Base-by-base conservation (phyloP, 2,888 invertebrate species). In the Diploptera punctata region DNA sequence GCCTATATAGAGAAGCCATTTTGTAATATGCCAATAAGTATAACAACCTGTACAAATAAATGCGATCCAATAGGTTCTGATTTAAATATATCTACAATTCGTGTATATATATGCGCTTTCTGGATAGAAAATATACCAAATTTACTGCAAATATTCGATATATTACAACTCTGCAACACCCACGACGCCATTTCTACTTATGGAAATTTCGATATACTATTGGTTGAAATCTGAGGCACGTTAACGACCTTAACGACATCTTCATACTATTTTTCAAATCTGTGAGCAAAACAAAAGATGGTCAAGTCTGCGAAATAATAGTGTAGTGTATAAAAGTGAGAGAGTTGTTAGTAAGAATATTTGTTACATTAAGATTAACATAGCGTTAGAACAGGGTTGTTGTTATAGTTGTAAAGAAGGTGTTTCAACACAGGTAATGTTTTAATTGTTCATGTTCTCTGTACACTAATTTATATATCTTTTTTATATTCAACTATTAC, bases 391-490 rank as follows among this genome's bases (percentile, higher is more conserved):
- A 38, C 90, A 89, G 90, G 90, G 90, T 78, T 90, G 90, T 82
- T 91, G 91, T 82, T 91, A 90, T 82, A 90, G 91, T 79, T 91
- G 91, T 81, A 89, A 90, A 79, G 90, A 91, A 82, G 91, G 91
- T 80, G 86, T 84, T 75, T 87, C 89, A 77, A 86, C 89, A 73
- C 90, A 91, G 89, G 91, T 91, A 86, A 79, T 77, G 74, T 78
- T 75, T 21, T 16, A 21, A 49, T 19, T 49, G 10, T 49, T 49
- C 10, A 5, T 52, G 24, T 24, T 21, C 19, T 24, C 5, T 52
- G 52, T 57, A 9, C 13, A n/a, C 7, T 52, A 1, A 29, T 21
- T 29, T 57, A n/a, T 57, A 1, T 0, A 0, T 19, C 24, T 24
- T 0, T 0, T 18, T 26, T 21, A 26, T 29, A 2, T 13, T 10